These are phyloP conservation scores for Danio aesculapii DNA, from an alignment of 2,797 vertebrate genomes.

Conservation along the genomic window DNA sequence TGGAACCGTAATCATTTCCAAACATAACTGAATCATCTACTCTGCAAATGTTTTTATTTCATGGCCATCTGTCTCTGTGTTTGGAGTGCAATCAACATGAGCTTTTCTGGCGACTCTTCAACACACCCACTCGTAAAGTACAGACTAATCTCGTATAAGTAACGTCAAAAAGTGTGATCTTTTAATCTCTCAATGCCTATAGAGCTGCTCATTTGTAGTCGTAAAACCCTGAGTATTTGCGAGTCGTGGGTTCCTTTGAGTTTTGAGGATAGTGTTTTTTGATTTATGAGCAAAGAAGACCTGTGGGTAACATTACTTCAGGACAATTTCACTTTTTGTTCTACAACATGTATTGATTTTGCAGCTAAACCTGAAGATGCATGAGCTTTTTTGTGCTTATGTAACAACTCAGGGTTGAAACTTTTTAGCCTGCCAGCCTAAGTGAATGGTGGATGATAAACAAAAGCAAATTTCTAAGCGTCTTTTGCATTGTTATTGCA, in stretches of 20 bases:
- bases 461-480: background rate
- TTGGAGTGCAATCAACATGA: background rate
- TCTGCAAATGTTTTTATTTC: conserved; percentile 33
- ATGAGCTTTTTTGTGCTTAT: background rate
- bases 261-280: background rate
- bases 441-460: background rate
- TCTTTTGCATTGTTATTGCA: background rate
- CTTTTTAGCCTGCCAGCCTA: background rate
- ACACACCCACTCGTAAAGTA: background rate
- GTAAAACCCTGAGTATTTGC: background rate
- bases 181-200: background rate
- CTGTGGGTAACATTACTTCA: background rate
- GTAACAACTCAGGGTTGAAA: background rate
- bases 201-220: background rate
- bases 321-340: background rate
- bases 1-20: conserved; percentile 10
- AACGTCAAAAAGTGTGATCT: background rate
- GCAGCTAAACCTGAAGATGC: background rate
- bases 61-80: conserved; percentile 32
- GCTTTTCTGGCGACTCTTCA: background rate
- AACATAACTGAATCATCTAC: conserved; percentile 33
- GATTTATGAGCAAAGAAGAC: background rate
- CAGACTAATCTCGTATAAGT: background rate
- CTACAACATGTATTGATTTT: background rate
- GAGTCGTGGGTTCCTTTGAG: background rate